phyloP scores from a whole-genome alignment of 2,797 vertebrate genomes.

The Melanotaenia maccullochi region DNA sequence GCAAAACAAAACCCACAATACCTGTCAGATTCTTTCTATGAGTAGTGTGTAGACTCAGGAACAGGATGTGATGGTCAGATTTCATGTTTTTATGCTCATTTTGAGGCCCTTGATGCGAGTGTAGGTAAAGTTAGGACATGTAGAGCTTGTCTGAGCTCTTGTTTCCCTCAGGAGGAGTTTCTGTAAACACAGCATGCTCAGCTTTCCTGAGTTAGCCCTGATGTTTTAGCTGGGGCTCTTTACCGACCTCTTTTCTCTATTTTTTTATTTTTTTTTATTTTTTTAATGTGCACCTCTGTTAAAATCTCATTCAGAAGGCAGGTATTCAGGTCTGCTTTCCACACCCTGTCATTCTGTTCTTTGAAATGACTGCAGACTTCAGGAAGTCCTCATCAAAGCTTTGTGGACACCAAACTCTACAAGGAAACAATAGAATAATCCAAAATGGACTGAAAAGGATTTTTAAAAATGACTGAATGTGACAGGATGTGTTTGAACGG shows the following conservation, averaged over 20 bases:
- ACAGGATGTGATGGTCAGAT: slow-evolving; percentile 19
- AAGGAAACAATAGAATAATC: slow-evolving; percentile 16
- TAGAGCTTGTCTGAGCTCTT: slow-evolving; percentile 52
- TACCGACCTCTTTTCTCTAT: neutral
- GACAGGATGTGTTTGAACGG: slow-evolving; percentile 10
- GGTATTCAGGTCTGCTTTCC: slow-evolving; percentile 8
- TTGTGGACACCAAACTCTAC: slow-evolving; percentile 18
- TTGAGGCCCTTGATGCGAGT: slow-evolving; percentile 22
- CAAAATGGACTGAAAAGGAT: slow-evolving; percentile 27
- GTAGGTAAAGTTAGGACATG: slow-evolving; percentile 32
- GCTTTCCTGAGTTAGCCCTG: slow-evolving; percentile 12
- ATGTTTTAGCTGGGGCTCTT: slow-evolving; percentile 1
- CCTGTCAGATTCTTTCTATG: slow-evolving; percentile 5
- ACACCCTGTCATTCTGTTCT: slow-evolving; percentile 3
- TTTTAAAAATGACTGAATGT: neutral
- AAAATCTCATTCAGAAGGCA: slow-evolving; percentile 24
- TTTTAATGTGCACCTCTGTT: slow-evolving; percentile 31
- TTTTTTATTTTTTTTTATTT: neutral
- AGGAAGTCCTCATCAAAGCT: slow-evolving; percentile 32
- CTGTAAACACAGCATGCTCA: slow-evolving; percentile 47
- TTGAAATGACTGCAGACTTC: slow-evolving; percentile 39
- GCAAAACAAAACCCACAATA: neutral
- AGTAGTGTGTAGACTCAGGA: slow-evolving; percentile 4
- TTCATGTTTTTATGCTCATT: slow-evolving; percentile 20
- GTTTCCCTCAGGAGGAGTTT: slow-evolving; percentile 62